These are phyloP conservation scores for Dermochelys coriacea DNA, from an alignment of 2,797 vertebrate genomes.

Conservation along the genomic window DNA sequence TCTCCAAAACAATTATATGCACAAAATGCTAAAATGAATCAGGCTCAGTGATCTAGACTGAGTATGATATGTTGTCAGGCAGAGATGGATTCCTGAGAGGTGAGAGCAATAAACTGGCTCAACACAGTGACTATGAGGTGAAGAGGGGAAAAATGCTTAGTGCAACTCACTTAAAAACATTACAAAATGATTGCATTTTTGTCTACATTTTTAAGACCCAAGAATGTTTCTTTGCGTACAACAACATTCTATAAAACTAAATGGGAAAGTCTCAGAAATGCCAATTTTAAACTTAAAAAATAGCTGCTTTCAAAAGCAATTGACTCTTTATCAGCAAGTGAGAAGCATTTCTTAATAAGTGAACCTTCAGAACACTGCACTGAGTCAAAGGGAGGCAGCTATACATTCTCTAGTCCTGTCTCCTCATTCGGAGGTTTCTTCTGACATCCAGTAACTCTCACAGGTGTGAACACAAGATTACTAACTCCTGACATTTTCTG, in stretches of 20 bases:
- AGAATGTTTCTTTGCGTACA: not conserved
- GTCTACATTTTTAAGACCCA: not conserved
- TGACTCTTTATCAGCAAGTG: not conserved
- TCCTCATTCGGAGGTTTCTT: not conserved
- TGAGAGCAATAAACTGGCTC: not conserved
- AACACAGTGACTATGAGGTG: not conserved
- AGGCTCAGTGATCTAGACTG: not conserved
- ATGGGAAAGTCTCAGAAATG: not conserved
- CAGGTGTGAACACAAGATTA: not conserved
- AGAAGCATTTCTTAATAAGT: not conserved
- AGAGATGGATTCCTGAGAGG: accelerated
- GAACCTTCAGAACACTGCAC: not conserved
- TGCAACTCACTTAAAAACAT: not conserved
- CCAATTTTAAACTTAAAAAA: not conserved
- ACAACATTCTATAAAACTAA: not conserved
- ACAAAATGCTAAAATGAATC: not conserved
- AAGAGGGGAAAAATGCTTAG: not conserved
- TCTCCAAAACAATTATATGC: not conserved
- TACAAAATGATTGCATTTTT: not conserved
- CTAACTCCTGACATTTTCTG: not conserved
- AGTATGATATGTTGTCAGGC: not conserved
- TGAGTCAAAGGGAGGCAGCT: not conserved
- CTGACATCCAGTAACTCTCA: not conserved
- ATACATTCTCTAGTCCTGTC: not conserved
- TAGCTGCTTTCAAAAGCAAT: not conserved